phyloP scores from a whole-genome alignment of 2,797 vertebrate genomes.

The Gadopsis bispinosus region DNA sequence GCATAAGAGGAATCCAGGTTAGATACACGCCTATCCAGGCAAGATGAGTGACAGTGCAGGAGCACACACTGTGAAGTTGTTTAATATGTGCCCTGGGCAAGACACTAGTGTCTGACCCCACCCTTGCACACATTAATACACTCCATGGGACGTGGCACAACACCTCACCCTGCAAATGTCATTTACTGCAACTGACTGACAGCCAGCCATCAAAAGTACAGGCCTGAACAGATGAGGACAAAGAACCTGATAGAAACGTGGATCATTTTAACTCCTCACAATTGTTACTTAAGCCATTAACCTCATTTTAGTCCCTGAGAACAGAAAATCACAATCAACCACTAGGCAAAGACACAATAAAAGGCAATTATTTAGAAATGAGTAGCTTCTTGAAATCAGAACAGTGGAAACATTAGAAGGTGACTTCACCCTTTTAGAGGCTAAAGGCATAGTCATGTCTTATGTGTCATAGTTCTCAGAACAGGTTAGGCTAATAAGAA shows the following conservation, averaged over 20 bases:
- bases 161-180: neutral
- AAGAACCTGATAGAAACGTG: neutral
- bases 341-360: too few species aligned
- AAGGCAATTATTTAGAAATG: too few species aligned
- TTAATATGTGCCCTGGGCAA: neutral
- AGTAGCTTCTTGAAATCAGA: too few species aligned
- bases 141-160: neutral
- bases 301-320: too few species aligned
- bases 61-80: slow-evolving; percentile 10
- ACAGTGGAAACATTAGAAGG: too few species aligned
- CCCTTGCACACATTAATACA: neutral
- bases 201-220: neutral
- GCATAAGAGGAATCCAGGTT: slow-evolving; percentile 16
- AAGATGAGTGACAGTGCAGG: neutral
- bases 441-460: too few species aligned
- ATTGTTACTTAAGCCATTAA: neutral
- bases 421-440: too few species aligned
- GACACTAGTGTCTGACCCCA: neutral
- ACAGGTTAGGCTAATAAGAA: too few species aligned
- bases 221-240: neutral
- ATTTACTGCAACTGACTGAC: neutral
- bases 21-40: neutral
- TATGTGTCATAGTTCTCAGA: too few species aligned
- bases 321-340: too few species aligned
- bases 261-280: neutral